Evolutionary conservation across 2,797 vertebrate genomes (phyloP).

Genomic region (Pachyuromys duprasi): DNA sequence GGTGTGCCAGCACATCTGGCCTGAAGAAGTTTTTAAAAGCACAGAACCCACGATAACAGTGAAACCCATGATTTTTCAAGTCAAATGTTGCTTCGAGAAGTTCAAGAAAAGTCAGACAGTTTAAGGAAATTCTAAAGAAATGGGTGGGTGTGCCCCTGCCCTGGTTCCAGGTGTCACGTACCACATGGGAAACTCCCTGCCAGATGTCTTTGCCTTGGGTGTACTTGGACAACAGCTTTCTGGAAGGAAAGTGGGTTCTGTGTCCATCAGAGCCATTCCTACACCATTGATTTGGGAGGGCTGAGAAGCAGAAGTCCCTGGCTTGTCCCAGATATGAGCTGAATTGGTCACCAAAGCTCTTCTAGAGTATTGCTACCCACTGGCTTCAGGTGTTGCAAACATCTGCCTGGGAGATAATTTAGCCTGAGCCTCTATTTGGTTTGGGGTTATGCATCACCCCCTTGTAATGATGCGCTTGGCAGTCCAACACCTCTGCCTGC

Average conservation of each 20-base stretch:
- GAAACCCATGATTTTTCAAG: neutral
- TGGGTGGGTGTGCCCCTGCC: neutral
- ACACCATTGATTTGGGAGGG: neutral
- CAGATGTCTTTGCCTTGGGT: neutral
- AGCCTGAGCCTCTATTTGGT: neutral
- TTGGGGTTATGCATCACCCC: neutral
- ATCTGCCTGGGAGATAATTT: neutral
- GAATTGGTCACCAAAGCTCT: neutral
- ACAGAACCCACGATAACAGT: neutral
- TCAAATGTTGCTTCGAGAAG: neutral
- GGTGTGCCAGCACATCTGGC: neutral
- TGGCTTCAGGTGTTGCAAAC: neutral
- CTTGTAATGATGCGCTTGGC: neutral
- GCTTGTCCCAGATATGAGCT: neutral
- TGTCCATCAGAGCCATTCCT: neutral
- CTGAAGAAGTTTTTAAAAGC: neutral
- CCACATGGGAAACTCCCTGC: no score
- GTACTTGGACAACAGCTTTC: neutral
- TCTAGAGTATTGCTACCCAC: no score
- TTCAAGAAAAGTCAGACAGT: neutral
- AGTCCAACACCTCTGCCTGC: no score
- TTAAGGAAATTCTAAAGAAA: neutral
- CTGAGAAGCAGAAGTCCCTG: neutral
- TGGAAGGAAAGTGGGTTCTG: neutral
- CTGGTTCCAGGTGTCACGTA: no score